Percentiles rank a stretch among this genome's conserved stretches.
These are phyloP conservation scores for Brassicogethes aeneus DNA, from an alignment of 2,888 invertebrate species.

Conservation along the genomic window DNA sequence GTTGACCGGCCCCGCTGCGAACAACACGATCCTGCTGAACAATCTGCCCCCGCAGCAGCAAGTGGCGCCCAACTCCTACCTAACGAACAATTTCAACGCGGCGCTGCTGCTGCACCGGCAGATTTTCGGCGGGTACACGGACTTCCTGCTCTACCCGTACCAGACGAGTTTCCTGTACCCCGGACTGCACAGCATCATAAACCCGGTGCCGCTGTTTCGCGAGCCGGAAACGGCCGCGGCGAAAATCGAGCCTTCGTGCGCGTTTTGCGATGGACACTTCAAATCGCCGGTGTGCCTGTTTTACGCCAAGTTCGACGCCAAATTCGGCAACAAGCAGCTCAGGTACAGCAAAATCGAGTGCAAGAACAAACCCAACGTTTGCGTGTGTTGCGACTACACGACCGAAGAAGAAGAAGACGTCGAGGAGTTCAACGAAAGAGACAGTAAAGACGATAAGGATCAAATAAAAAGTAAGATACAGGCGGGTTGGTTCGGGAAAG, in stretches of 20 bases:
- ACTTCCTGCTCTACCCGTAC: conserved; percentile 35
- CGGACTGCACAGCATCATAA: conserved; percentile 52
- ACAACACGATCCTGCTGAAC: conserved; percentile 3
- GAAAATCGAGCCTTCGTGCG: conserved; percentile 41
- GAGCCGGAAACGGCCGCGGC: conserved; percentile 20
- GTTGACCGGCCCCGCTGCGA: conserved; percentile 14
- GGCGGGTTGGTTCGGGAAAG: conserved; percentile 84
- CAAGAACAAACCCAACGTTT: conserved; percentile 42
- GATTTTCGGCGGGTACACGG: conserved; percentile 28
- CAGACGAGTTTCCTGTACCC: conserved; percentile 45
- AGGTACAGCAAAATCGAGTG: conserved; percentile 40
- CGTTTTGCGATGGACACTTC: conserved; percentile 50
- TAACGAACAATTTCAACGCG: not conserved
- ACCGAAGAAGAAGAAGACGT: conserved; percentile 37
- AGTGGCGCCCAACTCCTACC: not conserved
- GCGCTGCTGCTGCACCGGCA: conserved; percentile 23
- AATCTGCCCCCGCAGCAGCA: no score
- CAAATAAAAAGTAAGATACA: conserved; percentile 36
- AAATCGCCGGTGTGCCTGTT: conserved; percentile 48
- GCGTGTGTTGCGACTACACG: conserved; percentile 54
- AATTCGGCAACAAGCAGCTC: conserved; percentile 29
- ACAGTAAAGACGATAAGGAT: conserved; percentile 20
- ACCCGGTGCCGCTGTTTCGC: conserved; percentile 35
- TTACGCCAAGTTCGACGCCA: conserved; percentile 40
- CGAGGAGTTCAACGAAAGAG: conserved; percentile 18